Percentiles rank a stretch among this genome's conserved stretches.
Evolutionary conservation across 2,888 invertebrate genomes (phyloP).

Genomic region (Chymomyza fuscimana): DNA sequence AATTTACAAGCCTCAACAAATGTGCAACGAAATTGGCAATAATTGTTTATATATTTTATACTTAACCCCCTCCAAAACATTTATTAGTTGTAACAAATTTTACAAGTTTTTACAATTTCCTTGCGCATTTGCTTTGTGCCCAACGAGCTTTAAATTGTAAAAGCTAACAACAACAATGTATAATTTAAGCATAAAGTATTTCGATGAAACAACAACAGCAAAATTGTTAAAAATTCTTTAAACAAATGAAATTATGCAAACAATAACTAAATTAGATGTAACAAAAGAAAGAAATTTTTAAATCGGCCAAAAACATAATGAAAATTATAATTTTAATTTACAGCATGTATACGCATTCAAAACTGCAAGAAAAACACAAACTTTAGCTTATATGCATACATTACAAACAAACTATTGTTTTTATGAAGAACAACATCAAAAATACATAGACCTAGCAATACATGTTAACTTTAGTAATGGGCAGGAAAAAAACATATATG

Average conservation of each 20-base stretch:
- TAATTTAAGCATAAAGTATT: constrained; percentile 39
- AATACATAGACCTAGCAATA: constrained; percentile 47
- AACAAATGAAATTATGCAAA: neutral
- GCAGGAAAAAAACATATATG: constrained; percentile 24
- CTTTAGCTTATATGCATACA: constrained; percentile 20
- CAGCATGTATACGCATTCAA: constrained; percentile 33
- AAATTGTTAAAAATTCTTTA: constrained; percentile 26
- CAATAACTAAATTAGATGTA: constrained; percentile 22
- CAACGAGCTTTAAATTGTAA: constrained; percentile 16
- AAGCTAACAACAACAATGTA: constrained; percentile 23
- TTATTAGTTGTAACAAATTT: neutral
- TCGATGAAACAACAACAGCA: constrained; percentile 44
- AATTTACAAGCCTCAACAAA: constrained; percentile 26
- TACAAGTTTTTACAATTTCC: constrained; percentile 36
- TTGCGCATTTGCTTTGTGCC: constrained; percentile 46
- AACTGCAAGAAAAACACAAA: constrained; percentile 21
- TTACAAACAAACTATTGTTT: neutral
- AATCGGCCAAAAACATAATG: constrained; percentile 16
- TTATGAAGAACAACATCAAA: constrained; percentile 11
- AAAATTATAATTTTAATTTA: constrained; percentile 26
- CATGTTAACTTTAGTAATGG: constrained; percentile 29
- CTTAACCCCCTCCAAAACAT: neutral
- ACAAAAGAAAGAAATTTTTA: constrained; percentile 11
- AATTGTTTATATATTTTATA: neutral
- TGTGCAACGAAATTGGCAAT: constrained; percentile 41